These are phyloP conservation scores for Drosophila austrosaltans DNA, from an alignment of 2,888 invertebrate species.

Conservation along the genomic window DNA sequence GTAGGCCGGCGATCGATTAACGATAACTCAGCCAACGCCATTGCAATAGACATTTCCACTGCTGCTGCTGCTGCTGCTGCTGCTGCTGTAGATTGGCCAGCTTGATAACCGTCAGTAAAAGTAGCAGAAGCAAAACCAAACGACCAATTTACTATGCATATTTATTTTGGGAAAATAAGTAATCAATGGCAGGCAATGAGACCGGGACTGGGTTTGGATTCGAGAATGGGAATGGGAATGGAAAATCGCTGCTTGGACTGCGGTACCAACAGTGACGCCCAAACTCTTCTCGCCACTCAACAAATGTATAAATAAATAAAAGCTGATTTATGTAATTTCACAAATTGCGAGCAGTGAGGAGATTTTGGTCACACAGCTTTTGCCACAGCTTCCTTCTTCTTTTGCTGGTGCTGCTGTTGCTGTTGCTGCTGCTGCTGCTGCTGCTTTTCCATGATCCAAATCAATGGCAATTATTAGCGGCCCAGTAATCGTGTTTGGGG, in stretches of 20 bases:
- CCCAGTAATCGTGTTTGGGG: slow-evolving; percentile 66
- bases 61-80: slow-evolving; percentile 22
- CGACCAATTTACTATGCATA: slow-evolving; percentile 76
- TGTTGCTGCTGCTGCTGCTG: slow-evolving; percentile 4
- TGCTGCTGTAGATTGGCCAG: slow-evolving; percentile 55
- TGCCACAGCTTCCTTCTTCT: slow-evolving; percentile 22
- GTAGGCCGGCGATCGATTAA: slow-evolving; percentile 73
- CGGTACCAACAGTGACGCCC: slow-evolving; percentile 39
- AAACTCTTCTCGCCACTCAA: slow-evolving; percentile 54
- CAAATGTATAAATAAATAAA: slow-evolving; percentile 76
- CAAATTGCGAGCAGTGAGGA: slow-evolving; percentile 75
- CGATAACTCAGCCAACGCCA: slow-evolving; percentile 61
- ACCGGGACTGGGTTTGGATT: slow-evolving; percentile 11
- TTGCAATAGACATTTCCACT: slow-evolving; percentile 29
- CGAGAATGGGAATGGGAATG: background rate
- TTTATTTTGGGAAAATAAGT: slow-evolving; percentile 78
- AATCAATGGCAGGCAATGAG: slow-evolving; percentile 58
- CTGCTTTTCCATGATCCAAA: slow-evolving; percentile 53
- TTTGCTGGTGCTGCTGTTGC: background rate
- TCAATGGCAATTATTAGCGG: slow-evolving; percentile 77
- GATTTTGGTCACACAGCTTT: slow-evolving; percentile 21
- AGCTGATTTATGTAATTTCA: slow-evolving; percentile 80
- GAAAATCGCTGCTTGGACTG: background rate
- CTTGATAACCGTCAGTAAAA: slow-evolving; percentile 59
- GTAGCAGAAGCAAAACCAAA: slow-evolving; percentile 22